Conservation (phyloP, 2,797 vertebrate species). For the Numenius phaeopus region DNA sequence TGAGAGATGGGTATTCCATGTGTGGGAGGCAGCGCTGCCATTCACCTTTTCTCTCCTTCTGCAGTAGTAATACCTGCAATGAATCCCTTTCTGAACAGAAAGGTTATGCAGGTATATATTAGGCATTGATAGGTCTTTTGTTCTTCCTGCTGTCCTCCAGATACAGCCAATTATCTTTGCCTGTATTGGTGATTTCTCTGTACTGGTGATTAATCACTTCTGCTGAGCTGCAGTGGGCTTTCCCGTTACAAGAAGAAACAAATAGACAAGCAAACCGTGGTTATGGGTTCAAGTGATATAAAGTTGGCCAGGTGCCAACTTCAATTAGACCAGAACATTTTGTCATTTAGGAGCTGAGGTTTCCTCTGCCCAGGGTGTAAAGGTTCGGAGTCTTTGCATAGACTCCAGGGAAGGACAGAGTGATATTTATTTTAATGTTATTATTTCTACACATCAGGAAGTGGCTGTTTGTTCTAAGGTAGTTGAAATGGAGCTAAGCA, state of each 20-base stretch:
- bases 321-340: neutral
- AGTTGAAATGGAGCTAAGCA: conserved; percentile 20
- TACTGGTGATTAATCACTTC: neutral
- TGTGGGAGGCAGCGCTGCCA: neutral
- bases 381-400: neutral
- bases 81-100: neutral
- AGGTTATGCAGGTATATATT: neutral
- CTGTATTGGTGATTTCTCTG: neutral
- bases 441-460: conserved; percentile 27
- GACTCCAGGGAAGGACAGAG: neutral
- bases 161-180: neutral
- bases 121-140: neutral
- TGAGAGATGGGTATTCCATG: neutral
- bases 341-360: neutral
- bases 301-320: neutral
- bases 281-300: neutral
- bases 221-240: neutral
- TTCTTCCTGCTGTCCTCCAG: neutral
- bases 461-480: conserved; percentile 52
- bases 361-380: neutral
- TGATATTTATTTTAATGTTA: conserved; percentile 38
- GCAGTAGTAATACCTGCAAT: neutral
- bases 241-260: neutral
- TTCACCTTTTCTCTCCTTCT: neutral
- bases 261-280: neutral